Evolutionary conservation across 2,888 invertebrate species (phyloP), one percentile per base, ranked within the genome.

Genomic region (Bimastos eiseni): DNA sequence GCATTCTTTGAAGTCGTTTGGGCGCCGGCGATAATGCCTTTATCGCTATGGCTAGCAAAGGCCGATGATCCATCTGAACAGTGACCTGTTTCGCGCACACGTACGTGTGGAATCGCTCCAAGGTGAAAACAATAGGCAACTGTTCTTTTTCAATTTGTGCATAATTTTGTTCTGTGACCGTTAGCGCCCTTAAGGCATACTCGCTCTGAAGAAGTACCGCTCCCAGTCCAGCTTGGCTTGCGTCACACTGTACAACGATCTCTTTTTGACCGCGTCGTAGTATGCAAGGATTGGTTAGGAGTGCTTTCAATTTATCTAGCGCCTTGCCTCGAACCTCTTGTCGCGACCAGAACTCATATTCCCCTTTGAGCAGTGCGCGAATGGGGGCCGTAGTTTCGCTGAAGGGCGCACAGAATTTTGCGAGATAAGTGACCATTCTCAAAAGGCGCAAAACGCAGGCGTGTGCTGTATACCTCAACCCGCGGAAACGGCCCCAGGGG

Each of bases 111-210:
- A n/a, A n/a, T n/a, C n/a, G n/a, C n/a, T n/a, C n/a, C n/a, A n/a
- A n/a, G n/a, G n/a, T n/a, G n/a, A n/a, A n/a, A n/a, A n/a, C n/a
- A n/a, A n/a, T n/a, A n/a, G n/a, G n/a, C n/a, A n/a, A n/a, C n/a
- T n/a, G n/a, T n/a, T n/a, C n/a, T n/a, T n/a, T n/a, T n/a, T n/a
- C n/a, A n/a, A n/a, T n/a, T n/a, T n/a, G n/a, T n/a, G n/a, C n/a
- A n/a, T n/a, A n/a, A n/a, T n/a, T n/a, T n/a, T n/a, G n/a, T n/a
- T n/a, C n/a, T n/a, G n/a, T n/a, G n/a, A n/a, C n/a, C n/a, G n/a
- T n/a, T n/a, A n/a, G n/a, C n/a, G n/a, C n/a, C n/a, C n/a, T n/a
- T 89, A 94, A 95, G 0, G 94, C 95, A 91, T 94, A 95, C 3
- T 93, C 93, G 19, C 93, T 93, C 30, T 95, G 90, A 17, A 94